A percentile compares a stretch with the other conserved stretches of the same genome.
These are phyloP conservation scores for Condylostylus longicornis DNA, from an alignment of 1,140 invertebrate genomes.

Conservation along the genomic window DNA sequence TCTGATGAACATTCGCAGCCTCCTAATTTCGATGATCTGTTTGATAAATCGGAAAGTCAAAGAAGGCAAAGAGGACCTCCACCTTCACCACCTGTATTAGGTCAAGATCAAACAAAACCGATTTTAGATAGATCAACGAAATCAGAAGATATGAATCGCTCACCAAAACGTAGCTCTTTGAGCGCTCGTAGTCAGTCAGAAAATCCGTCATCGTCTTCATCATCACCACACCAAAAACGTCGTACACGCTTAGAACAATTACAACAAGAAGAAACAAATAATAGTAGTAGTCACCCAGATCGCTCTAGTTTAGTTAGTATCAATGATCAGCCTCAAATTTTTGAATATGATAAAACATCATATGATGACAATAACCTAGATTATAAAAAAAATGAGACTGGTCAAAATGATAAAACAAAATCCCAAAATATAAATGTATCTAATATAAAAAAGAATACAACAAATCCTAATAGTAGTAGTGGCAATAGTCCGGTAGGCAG, in stretches of 20 bases:
- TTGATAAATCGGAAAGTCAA: too few relatives aligned
- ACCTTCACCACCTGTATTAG: too few relatives aligned
- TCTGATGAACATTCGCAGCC: not conserved
- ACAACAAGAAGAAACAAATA: not conserved
- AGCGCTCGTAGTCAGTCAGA: not conserved
- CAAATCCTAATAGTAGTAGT: slow-evolving; percentile 21
- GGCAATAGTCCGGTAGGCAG: slow-evolving; percentile 26
- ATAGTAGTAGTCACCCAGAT: slow-evolving; percentile 8
- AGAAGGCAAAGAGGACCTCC: too few relatives aligned
- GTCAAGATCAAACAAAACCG: too few relatives aligned
- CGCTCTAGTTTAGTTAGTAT: slow-evolving; percentile 27
- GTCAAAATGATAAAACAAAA: slow-evolving; percentile 11
- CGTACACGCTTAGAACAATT: slow-evolving; percentile 7
- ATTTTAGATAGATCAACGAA: too few relatives aligned
- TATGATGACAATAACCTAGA: slow-evolving; percentile 15
- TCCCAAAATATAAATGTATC: slow-evolving; percentile 14
- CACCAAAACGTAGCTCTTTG: too few relatives aligned
- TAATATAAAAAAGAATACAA: not conserved
- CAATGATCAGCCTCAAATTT: slow-evolving; percentile 31
- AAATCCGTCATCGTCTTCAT: not conserved
- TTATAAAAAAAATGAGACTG: slow-evolving; percentile 7
- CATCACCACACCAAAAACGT: too few relatives aligned
- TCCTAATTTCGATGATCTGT: not conserved
- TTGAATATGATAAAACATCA: slow-evolving; percentile 24
- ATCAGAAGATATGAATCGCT: too few relatives aligned